These are phyloP conservation scores for Junonia oenone DNA, from an alignment of 2,888 invertebrate species.

Conservation along the genomic window DNA sequence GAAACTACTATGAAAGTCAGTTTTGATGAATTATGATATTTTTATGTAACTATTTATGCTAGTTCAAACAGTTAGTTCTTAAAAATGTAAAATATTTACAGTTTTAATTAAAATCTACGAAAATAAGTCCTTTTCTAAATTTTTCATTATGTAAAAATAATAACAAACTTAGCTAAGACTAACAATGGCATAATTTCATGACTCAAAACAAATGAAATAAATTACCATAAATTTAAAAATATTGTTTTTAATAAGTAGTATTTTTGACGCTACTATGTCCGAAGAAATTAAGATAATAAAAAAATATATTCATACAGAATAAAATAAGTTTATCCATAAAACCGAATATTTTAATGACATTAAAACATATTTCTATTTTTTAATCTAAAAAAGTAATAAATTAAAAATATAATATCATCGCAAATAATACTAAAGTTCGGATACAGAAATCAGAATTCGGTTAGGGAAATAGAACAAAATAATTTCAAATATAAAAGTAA, in stretches of 20 bases:
- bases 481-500: no score
- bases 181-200: background rate
- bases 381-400: background rate
- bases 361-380: no score
- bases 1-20: constrained; percentile 37
- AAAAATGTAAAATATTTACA: background rate
- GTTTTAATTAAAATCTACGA: background rate
- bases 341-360: no score
- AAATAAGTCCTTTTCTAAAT: background rate
- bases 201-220: background rate
- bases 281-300: no score
- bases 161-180: background rate
- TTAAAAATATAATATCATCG: background rate
- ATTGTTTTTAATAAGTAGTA: no score
- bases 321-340: no score
- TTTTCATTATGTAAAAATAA: background rate
- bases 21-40: constrained; percentile 20
- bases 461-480: no score
- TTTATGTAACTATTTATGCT: background rate
- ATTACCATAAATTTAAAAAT: background rate
- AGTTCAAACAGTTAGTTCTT: constrained; percentile 1
- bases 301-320: no score
- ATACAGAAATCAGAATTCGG: no score
- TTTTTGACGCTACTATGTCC: no score
- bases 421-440: no score